phyloP scores from a whole-genome alignment of 1,140 invertebrate species.

The Drosophila lini region DNA sequence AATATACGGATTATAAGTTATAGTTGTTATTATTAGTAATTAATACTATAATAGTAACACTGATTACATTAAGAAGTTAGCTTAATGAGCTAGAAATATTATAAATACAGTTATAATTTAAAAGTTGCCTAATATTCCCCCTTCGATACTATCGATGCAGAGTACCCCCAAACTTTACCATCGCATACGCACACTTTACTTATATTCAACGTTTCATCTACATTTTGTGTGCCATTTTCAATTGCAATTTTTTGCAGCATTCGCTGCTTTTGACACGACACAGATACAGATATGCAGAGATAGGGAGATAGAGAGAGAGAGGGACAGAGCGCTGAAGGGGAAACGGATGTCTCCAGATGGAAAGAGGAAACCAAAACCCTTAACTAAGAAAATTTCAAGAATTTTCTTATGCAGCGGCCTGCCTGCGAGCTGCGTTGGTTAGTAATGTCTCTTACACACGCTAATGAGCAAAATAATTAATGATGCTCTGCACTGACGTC shows the following conservation, averaged over 20 bases:
- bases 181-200: constrained; percentile 26
- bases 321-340: neutral
- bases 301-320: neutral
- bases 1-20: no score
- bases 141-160: neutral
- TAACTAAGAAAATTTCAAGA: constrained; percentile 51
- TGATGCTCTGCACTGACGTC: constrained; percentile 62
- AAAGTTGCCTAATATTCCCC: neutral
- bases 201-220: constrained; percentile 23
- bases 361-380: constrained; percentile 38
- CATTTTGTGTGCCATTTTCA: constrained; percentile 49
- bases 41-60: no score
- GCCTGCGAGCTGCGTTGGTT: constrained; percentile 30
- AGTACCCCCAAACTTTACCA: constrained; percentile 11
- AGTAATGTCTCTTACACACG: constrained; percentile 58
- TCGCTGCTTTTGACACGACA: constrained; percentile 74
- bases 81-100: neutral
- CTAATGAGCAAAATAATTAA: constrained; percentile 82
- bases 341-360: constrained; percentile 29
- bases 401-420: constrained; percentile 35
- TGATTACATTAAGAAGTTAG: neutral
- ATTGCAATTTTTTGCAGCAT: constrained; percentile 70
- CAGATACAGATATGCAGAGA: constrained; percentile 19
- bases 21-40: no score
- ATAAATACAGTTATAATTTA: neutral